Base-by-base conservation (phyloP, 2,113 vertebrate genomes). In the Nerophis lumbriciformis region DNA sequence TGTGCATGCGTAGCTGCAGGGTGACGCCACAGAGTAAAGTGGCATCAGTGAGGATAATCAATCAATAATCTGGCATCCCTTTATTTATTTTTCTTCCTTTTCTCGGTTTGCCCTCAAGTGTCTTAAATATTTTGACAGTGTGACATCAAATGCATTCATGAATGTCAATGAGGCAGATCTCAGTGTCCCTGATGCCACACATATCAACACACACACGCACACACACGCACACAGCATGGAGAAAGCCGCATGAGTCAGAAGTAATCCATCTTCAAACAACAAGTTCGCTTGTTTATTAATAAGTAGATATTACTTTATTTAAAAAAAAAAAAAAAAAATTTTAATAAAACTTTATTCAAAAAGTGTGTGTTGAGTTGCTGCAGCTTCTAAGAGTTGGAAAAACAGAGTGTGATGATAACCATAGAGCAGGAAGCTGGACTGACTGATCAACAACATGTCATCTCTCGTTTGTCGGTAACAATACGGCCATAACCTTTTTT, bases 101-200 rank as follows among this genome's bases (percentile, higher is more conserved):
- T 73, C 64, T 51, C 54, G 69, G 83, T 61, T 73, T 86, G 81
- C 77, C 80, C 73, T 83, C 66, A 65, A 78, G 76, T 83, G 81
- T 73, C 82, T 84, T 82, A 76, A 87, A 87, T 87, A 86, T 89
- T 89, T 84, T 85, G 76, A 84, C 81, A 66, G 71, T 78, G 86
- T 87, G 78, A 88, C 84, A 87, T 86, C 79, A 89, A 84, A 83
- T 85, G 77, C 82, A 88, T 85, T 79, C 70, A 86, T 86, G 79
- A 86, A 89, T 89, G 61, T 60, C 73, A 86, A 88, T 83, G 77
- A 75, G 65, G 69, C 53, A 58, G 64, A 75, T 82, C 71, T 76
- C 66, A 68, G 77, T 50, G 50, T 66, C 69, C 45, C 59, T 71
- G 69, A 70, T 73, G 55, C 21, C 52, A 59, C 54, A 4, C 38